These are phyloP conservation scores for Scortum barcoo DNA, from an alignment of 2,113 vertebrate species.

Conservation along the genomic window DNA sequence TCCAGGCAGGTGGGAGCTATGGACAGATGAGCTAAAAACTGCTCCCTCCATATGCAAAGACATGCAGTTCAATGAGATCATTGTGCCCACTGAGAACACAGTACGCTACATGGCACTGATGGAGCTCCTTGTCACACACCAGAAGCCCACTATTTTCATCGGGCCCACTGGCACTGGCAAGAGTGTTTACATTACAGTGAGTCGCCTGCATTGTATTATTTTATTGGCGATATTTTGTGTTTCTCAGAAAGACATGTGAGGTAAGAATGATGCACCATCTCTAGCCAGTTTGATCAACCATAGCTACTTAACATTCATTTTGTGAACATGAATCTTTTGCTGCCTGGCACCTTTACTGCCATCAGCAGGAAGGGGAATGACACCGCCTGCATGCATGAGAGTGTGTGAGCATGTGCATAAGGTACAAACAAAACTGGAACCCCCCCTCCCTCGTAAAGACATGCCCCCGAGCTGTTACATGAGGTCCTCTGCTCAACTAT, in stretches of 20 bases:
- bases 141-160: slow-evolving; percentile 90
- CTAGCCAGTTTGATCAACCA: neutral
- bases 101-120: slow-evolving; percentile 89
- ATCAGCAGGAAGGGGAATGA: neutral
- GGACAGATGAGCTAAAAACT: slow-evolving; percentile 86
- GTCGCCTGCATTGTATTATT: slow-evolving; percentile 56
- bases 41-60: slow-evolving; percentile 87
- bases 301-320: neutral
- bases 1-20: slow-evolving; percentile 89
- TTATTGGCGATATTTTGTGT: neutral
- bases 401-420: neutral
- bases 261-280: neutral
- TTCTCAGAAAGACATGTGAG: neutral
- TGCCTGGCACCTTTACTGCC: neutral
- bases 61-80: slow-evolving; percentile 92
- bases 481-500: too few species aligned
- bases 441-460: too few species aligned
- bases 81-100: slow-evolving; percentile 94
- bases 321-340: neutral
- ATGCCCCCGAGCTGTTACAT: too few species aligned
- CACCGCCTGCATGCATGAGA: too few species aligned
- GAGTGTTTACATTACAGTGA: slow-evolving; percentile 92
- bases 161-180: slow-evolving; percentile 95
- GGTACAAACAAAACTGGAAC: neutral
- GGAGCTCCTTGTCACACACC: slow-evolving; percentile 89